Evolutionary conservation across 2,113 vertebrate genomes (phyloP), one percentile per base, ranked within the genome.

Genomic region (Passer montanus): DNA sequence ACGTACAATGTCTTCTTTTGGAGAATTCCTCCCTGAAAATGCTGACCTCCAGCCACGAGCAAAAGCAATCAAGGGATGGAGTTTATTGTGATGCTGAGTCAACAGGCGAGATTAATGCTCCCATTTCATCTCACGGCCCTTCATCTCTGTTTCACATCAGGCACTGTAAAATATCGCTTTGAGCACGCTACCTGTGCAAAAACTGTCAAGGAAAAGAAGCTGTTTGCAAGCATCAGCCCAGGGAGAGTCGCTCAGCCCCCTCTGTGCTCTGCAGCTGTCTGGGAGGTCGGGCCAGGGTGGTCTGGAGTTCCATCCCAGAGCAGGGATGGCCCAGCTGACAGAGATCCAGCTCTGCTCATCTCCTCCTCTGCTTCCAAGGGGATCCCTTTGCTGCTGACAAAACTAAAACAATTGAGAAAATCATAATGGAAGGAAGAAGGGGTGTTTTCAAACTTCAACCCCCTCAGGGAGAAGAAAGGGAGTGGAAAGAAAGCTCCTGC

Each of bases 111-210:
- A 95, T 96, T 75, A 86, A 97, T 93, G 89, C 85, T 76, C 77
- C 63, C 44, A 81, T 86, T 96, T 94, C 95, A 94, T 92, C 89
- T 80, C 60, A 7, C 1, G 1, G 80, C 59, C 80, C 91, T 93
- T 93, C 76, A 72, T 75, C 87, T 92, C 80, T 52, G 77, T 87
- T 94, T 96, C 93, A 66, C 72, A 93, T 76, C 92, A 92, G 89
- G 90, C 69, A 30, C 75, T 0, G 4, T 81, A 59, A 97, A 94
- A 95, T 75, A 86, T 5, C 13, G 7, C 63, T 62, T 49, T 1
- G 31, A 53, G 84, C 77, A 47, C 2, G 41, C 64, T 84, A 55
- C 79, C 62, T 44, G 85, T 33, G 67, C 26, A n/a, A 74, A 22
- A 79, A 26, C 56, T 1, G 47, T 22, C 75, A 69, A 37, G 86